Percentiles rank a stretch among this genome's conserved stretches.
These are phyloP conservation scores for Caenorhabditis inopinata DNA, from an alignment of 1,140 invertebrate species.

Conservation along the genomic window DNA sequence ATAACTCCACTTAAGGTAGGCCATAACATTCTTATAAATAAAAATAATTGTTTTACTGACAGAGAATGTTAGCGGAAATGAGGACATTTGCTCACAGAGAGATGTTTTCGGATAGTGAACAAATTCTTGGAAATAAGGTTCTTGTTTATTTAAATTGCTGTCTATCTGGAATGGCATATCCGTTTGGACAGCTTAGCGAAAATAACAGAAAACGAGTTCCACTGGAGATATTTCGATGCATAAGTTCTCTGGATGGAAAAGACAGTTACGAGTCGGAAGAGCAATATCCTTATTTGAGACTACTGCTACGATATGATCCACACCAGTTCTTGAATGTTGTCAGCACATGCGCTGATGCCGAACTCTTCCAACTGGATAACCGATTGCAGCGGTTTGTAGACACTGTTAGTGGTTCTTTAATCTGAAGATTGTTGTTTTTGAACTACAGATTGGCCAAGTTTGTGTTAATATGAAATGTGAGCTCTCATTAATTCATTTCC, in stretches of 20 bases:
- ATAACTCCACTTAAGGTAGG: conserved; percentile 78
- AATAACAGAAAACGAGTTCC: conserved; percentile 75
- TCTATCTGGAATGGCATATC: conserved; percentile 85
- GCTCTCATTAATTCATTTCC: conserved; percentile 33
- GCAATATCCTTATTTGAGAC: conserved; percentile 69
- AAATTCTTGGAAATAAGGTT: conserved; percentile 80
- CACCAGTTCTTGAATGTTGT: conserved; percentile 80
- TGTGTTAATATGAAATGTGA: conserved; percentile 15
- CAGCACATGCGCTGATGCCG: conserved; percentile 59
- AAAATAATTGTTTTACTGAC: neutral
- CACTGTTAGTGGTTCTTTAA: neutral
- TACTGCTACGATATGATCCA: conserved; percentile 81
- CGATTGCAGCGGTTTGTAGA: conserved; percentile 48
- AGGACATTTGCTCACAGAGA: conserved; percentile 65
- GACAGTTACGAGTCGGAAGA: neutral
- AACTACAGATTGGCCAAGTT: neutral
- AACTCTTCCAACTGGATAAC: conserved; percentile 51
- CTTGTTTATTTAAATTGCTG: conserved; percentile 89
- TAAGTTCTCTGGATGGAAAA: conserved; percentile 37
- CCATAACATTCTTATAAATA: neutral
- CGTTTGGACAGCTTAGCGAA: conserved; percentile 78
- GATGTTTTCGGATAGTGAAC: conserved; percentile 62
- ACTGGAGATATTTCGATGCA: conserved; percentile 70
- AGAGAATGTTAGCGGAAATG: conserved; percentile 56
- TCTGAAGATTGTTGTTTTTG: neutral